Evolutionary conservation across 2,797 vertebrate species (phyloP).

Genomic region (Benthosema pterotum): DNA sequence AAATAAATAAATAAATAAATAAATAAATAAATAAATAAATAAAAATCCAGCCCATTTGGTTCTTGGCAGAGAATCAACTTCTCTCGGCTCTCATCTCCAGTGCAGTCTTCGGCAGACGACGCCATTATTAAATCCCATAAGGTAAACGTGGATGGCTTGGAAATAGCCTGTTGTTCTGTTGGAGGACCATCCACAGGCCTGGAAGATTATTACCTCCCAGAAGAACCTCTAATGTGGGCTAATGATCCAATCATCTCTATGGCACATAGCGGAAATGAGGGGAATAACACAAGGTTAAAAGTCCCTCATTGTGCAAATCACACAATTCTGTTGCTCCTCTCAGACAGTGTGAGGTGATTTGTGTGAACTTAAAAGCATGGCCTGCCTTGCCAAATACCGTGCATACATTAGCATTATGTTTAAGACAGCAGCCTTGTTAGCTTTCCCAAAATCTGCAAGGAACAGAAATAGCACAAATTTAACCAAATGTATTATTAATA

Average conservation of each 20-base stretch:
- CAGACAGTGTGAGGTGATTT: too few relatives aligned
- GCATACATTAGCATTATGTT: too few relatives aligned
- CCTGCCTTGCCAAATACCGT: too few relatives aligned
- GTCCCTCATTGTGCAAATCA: not conserved
- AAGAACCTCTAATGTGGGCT: not conserved
- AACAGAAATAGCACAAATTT: too few relatives aligned
- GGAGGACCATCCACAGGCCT: not conserved
- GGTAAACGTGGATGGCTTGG: slow-evolving; percentile 9
- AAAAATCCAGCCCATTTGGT: slow-evolving; percentile 9
- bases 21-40: not conserved
- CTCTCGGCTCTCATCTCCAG: slow-evolving; percentile 15
- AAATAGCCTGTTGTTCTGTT: slow-evolving; percentile 8
- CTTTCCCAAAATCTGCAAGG: too few relatives aligned
- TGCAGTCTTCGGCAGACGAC: slow-evolving; percentile 18
- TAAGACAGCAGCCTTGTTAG: too few relatives aligned
- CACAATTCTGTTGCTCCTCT: too few relatives aligned
- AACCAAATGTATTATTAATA: too few relatives aligned
- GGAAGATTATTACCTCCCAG: not conserved
- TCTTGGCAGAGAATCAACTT: slow-evolving; percentile 27
- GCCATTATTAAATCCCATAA: slow-evolving; percentile 23
- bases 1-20: not conserved
- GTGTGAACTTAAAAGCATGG: too few relatives aligned
- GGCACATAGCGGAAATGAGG: not conserved
- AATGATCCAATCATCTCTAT: not conserved
- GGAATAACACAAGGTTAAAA: not conserved